Conservation (phyloP, 2,797 vertebrate species). For the Poeciliopsis gracilis region DNA sequence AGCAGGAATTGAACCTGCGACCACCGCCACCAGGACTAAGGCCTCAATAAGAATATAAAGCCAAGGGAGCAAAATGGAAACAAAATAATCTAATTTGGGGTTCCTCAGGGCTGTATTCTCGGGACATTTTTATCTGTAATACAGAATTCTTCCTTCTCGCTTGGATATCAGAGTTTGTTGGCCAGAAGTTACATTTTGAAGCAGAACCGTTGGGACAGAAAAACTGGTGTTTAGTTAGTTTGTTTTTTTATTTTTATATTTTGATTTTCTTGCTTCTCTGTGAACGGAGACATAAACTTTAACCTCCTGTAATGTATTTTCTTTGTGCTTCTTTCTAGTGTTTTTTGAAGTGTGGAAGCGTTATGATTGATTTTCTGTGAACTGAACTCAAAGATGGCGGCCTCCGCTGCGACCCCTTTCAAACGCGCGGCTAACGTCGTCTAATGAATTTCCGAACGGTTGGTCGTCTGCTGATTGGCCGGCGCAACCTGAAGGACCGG, state of each 20-base stretch:
- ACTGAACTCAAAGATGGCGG: background rate
- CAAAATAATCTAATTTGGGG: background rate
- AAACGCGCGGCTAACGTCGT: background rate
- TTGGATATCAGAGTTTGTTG: background rate
- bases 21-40: no score
- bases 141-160: background rate
- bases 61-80: background rate
- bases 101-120: background rate
- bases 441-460: background rate
- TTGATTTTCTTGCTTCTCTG: background rate
- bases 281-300: background rate
- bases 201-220: background rate
- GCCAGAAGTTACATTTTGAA: background rate
- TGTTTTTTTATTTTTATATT: no score
- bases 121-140: background rate
- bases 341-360: background rate
- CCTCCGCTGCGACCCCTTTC: background rate
- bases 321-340: background rate
- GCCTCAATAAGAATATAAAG: background rate
- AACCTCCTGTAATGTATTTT: background rate
- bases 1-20: no score
- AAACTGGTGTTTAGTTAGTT: background rate
- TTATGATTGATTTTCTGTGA: background rate
- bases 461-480: background rate
- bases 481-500: conserved; percentile 13